Base-by-base conservation (phyloP, 2,888 invertebrate species). In the Nipponacmea schrenckii region DNA sequence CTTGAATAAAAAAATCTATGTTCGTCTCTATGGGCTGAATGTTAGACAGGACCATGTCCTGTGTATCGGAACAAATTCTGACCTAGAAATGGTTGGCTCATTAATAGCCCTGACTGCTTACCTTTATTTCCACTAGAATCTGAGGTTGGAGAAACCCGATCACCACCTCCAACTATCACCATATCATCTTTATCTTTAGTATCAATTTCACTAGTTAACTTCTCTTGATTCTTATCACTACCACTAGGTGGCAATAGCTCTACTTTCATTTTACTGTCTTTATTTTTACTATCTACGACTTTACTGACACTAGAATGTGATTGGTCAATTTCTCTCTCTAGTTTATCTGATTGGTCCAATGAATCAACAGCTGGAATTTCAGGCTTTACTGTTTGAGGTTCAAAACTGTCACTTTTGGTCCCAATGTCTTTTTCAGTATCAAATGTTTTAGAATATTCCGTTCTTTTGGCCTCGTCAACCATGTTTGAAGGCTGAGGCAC, bases 281-380 rank as follows among this genome's bases (percentile, higher is more conserved):
- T 93, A 93, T 85, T 93, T 83, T 93, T 92, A 83, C 92, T 92
- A 81, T 93, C 39, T 39, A 39, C 39, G 10, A 39, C 15, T 20
- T 44, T 14, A n/a, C 15, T 20, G 8, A 20, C 24, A 27, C 50
- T 27, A 26, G 26, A 26, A 7, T 20, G 39, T 27, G n/a, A 64
- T 44, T 39, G 20, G 44, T 45, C 26, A 17, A 7, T 44, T 20
- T 45, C n/a, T 45, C 8, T n/a, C 8, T 12, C 15, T 45, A 31
- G 64, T 26, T 48, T 44, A 64, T 14, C 44, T 44, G 67, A 48
- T 56, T 48, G 27, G 4, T 26, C 39, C 31, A 71, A 26, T 26
- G 63, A 67, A 39, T 56, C 68, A 17, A 67, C 56, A 48, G 69
- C 56, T 20, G 24, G 24, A 68, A 56, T 65, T 45, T 68, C 44